Percentiles rank a stretch among this genome's conserved stretches.
Evolutionary conservation across 2,113 vertebrate species (phyloP).

Genomic region (Hirundichthys speculiger): DNA sequence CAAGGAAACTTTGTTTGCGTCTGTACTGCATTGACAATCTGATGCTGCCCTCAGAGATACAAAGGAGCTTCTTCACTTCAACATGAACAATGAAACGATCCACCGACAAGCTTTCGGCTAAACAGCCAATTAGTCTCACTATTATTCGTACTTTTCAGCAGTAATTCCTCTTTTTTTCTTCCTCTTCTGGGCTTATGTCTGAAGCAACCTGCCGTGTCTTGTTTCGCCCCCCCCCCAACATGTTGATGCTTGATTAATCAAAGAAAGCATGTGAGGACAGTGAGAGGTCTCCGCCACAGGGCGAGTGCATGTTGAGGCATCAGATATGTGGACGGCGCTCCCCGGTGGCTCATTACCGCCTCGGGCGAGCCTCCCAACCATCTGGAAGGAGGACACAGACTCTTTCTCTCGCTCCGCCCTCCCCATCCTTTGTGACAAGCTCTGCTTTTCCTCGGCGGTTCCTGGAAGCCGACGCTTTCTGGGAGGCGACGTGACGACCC

Average conservation of each 20-base stretch:
- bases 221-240: neutral
- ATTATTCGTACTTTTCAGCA: slow-evolving; percentile 17
- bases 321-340: slow-evolving; percentile 47
- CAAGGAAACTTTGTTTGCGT: slow-evolving; percentile 10
- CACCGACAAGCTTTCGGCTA: neutral
- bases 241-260: neutral
- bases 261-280: slow-evolving; percentile 30
- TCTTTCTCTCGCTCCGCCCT: neutral
- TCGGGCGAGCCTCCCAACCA: slow-evolving; percentile 41
- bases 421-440: slow-evolving; percentile 6
- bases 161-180: slow-evolving; percentile 12
- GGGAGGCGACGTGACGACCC: neutral
- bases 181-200: neutral
- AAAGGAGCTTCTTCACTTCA: neutral
- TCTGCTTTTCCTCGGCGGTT: too few relatives aligned
- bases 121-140: slow-evolving; percentile 11
- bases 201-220: slow-evolving; percentile 10
- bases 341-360: slow-evolving; percentile 51
- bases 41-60: slow-evolving; percentile 22
- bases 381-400: slow-evolving; percentile 1
- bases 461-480: neutral
- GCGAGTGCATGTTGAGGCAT: slow-evolving; percentile 30
- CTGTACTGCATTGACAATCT: slow-evolving; percentile 66
- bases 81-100: slow-evolving; percentile 7
- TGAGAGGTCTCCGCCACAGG: slow-evolving; percentile 34